Conservation (phyloP, 2,113 vertebrate species). For the Eptesicus fuscus region DNA sequence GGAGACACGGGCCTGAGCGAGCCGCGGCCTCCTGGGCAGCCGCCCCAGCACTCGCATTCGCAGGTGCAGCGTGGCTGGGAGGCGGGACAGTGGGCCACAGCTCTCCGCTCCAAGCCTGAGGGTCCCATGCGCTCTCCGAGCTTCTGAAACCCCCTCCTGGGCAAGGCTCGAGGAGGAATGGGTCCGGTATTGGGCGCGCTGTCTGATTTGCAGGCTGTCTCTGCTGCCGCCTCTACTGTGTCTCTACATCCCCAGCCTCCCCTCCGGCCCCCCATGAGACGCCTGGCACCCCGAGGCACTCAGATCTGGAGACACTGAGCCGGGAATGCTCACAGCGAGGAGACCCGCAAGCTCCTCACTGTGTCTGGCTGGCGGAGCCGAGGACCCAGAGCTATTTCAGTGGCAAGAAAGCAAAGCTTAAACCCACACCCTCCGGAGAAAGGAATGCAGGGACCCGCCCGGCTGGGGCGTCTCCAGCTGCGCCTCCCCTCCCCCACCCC, state of each 20-base stretch:
- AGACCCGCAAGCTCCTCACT: rapidly evolving
- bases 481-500: not conserved
- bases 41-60: too few relatives aligned
- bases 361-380: not conserved
- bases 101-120: not conserved
- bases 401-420: not conserved
- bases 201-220: not conserved
- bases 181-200: not conserved
- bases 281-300: not conserved
- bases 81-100: not conserved
- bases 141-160: not conserved
- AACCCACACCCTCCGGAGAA: not conserved
- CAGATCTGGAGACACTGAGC: too few relatives aligned
- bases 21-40: rapidly evolving
- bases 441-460: not conserved
- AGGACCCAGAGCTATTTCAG: not conserved
- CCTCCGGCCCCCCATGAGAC: too few relatives aligned
- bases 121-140: not conserved
- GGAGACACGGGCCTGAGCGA: not conserved
- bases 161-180: too few relatives aligned
- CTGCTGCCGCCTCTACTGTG: not conserved
- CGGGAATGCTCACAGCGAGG: too few relatives aligned
- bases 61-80: rapidly evolving
- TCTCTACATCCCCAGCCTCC: not conserved
- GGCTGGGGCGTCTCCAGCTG: too few relatives aligned